phyloP scores from a whole-genome alignment of 2,113 vertebrate species.

The Puma concolor region DNA sequence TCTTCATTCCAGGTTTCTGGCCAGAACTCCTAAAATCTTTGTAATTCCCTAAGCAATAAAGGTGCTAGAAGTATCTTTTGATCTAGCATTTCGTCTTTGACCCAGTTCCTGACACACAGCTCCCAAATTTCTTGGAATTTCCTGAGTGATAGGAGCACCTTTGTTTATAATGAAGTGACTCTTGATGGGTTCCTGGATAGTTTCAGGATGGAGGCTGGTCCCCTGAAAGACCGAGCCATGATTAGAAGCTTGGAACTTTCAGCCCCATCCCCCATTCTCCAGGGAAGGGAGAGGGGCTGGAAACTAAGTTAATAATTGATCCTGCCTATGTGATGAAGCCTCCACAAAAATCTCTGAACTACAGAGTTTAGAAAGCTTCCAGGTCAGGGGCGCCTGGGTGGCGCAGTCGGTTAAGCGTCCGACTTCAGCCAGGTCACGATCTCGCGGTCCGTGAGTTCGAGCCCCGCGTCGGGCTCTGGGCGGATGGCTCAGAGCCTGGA shows the following conservation, averaged over 20 bases:
- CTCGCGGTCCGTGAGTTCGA: too few species aligned
- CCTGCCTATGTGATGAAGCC: not conserved
- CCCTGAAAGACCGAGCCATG: not conserved
- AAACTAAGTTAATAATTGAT: not conserved
- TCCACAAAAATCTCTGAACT: not conserved
- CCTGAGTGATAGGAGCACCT: not conserved
- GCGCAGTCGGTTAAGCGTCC: too few species aligned
- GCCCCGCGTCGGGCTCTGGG: too few species aligned
- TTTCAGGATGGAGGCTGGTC: not conserved
- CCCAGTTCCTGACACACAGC: not conserved
- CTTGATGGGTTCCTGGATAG: not conserved
- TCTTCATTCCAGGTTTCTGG: not conserved
- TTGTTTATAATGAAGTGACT: not conserved
- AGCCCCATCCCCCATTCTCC: not conserved
- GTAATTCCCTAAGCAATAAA: not conserved
- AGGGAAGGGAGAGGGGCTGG: not conserved
- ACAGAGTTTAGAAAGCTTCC: not conserved
- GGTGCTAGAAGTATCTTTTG: not conserved
- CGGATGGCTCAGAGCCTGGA: too few species aligned
- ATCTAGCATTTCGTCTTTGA: not conserved
- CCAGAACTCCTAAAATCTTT: not conserved
- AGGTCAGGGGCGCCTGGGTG: not conserved
- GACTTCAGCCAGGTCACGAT: too few species aligned
- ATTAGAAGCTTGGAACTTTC: not conserved
- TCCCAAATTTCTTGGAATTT: not conserved